Evolutionary conservation across 2,113 vertebrate genomes (phyloP), one percentile per base, ranked within the genome.

Genomic region (Osmerus mordax): DNA sequence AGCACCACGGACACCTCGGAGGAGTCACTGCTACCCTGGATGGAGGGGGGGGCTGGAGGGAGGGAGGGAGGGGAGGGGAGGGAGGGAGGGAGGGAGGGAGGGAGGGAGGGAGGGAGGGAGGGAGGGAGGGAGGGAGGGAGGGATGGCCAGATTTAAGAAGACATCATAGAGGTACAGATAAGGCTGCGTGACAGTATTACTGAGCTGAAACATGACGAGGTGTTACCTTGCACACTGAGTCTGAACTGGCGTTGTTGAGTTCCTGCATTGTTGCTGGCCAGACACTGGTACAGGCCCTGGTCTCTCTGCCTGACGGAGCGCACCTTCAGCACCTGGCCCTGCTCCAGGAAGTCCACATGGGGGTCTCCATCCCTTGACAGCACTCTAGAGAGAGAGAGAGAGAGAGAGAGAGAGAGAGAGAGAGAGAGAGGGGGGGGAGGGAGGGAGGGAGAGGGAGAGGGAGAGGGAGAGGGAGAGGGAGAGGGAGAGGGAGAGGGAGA

Each of bases 221-320:
- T 36, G 84, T 86, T 86, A 96, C 95, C 83, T 77, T 93, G 90
- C 25, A 96, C 78, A 0, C 75, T 89, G 64, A 96, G 89, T 78
- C 83, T 90, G 83, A 95, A 96, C 84, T 93, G 90, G 47, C 92
- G 93, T 80, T 86, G 83, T 80, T 94, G 93, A 71, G 94, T 94
- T 55, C 95, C 95, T 0, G 94, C 95, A 0, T 90, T 88, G 85
- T 95, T 96, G 76, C 91, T 93, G 74, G 95, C 95, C 80, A 92
- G 61, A 59, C 95, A 96, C 83, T 92, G 92, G 86, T 96, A 96
- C 62, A 79, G 79, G 1, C 95, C 95, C 79, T 92, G 93, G 52
- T 95, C 94, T 58, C 91, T 88, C 65, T 90, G 85, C 67, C 89
- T 87, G 1, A 91, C 91, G 18, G 83, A 85, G 82, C 86, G 74